Evolutionary conservation across 2,888 invertebrate species (phyloP).

Genomic region (Euspilapteryx auroguttella): DNA sequence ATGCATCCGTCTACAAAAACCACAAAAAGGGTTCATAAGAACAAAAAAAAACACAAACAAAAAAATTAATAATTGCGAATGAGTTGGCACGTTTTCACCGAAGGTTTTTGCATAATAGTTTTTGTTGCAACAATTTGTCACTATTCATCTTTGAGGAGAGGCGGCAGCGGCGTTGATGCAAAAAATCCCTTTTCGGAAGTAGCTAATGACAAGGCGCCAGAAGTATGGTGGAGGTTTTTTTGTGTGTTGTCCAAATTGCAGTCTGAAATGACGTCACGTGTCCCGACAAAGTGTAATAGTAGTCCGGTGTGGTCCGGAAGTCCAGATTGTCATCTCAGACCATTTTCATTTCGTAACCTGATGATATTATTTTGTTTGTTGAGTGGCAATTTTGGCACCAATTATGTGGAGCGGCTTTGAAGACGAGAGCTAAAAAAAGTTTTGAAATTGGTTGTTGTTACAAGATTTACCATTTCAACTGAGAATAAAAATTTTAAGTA

Average conservation of each 20-base stretch:
- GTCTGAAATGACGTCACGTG: constrained; percentile 31
- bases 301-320: constrained; percentile 51
- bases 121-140: background rate
- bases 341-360: constrained; percentile 29
- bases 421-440: too few relatives aligned
- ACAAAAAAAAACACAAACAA: too few relatives aligned
- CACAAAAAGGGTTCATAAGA: too few relatives aligned
- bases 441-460: too few relatives aligned
- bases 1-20: too few relatives aligned
- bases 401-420: too few relatives aligned
- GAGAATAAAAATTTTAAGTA: too few relatives aligned
- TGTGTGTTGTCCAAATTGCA: constrained; percentile 15
- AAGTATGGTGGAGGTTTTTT: constrained; percentile 22
- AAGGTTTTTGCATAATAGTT: background rate
- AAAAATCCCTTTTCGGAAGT: constrained; percentile 45
- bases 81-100: background rate
- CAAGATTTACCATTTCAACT: too few relatives aligned
- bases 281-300: constrained; percentile 25
- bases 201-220: constrained; percentile 54
- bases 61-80: background rate
- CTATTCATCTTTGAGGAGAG: constrained; percentile 3
- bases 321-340: constrained; percentile 32
- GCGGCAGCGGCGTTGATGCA: too few relatives aligned
- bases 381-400: background rate
- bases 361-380: constrained; percentile 16